Evolutionary conservation across 2,113 vertebrate species (phyloP).

Genomic region (Microcebus tavaratra): DNA sequence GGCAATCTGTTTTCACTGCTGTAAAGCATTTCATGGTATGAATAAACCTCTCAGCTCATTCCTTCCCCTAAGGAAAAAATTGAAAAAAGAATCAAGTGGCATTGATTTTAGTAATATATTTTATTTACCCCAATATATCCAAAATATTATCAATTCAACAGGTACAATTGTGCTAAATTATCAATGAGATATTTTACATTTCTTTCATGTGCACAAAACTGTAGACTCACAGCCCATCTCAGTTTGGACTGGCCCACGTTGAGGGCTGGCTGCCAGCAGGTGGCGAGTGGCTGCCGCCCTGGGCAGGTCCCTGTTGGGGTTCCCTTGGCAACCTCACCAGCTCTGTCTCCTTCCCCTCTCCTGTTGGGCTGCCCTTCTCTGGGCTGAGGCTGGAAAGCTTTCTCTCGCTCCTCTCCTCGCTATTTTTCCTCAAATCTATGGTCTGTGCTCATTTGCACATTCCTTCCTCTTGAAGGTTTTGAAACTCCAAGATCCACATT

Average conservation of each 20-base stretch:
- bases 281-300: accelerated
- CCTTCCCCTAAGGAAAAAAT: not conserved
- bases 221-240: not conserved
- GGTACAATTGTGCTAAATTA: not conserved
- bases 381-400: not conserved
- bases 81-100: not conserved
- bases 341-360: not conserved
- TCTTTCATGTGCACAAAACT: not conserved
- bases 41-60: not conserved
- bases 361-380: not conserved
- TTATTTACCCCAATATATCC: not conserved
- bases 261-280: accelerated
- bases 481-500: not conserved
- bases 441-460: not conserved
- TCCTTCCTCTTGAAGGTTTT: not conserved
- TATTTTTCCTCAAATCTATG: not conserved
- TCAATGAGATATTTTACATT: not conserved
- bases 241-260: accelerated
- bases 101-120: not conserved
- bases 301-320: not conserved
- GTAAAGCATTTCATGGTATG: not conserved
- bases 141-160: not conserved
- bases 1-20: not conserved
- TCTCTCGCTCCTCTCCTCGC: not conserved
- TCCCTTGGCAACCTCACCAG: not conserved